phyloP scores from a whole-genome alignment of 2,113 vertebrate genomes.

The Deroptyus accipitrinus region DNA sequence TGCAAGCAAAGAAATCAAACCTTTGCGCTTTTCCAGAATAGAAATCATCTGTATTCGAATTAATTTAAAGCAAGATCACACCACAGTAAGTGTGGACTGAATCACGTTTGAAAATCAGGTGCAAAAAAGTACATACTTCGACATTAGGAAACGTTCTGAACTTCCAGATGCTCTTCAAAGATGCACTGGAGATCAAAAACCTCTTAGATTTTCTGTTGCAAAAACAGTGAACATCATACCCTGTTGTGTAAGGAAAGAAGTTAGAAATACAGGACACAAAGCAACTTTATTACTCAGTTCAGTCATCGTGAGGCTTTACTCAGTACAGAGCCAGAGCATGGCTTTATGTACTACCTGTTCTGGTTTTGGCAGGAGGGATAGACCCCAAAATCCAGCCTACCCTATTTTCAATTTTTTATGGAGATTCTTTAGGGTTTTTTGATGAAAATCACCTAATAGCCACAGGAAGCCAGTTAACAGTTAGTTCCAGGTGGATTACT shows the following conservation, averaged over 20 bases:
- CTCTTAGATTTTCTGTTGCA: neutral
- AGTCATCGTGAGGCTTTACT: neutral
- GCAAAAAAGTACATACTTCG: neutral
- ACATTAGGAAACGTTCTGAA: neutral
- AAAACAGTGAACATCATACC: neutral
- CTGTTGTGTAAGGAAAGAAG: neutral
- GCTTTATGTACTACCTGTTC: neutral
- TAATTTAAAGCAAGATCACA: neutral
- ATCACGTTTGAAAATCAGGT: neutral
- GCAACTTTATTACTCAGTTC: neutral
- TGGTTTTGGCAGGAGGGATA: neutral
- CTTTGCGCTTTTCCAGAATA: neutral
- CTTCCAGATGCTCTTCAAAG: neutral
- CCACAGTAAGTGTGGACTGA: neutral
- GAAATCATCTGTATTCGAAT: neutral
- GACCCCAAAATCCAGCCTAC: neutral
- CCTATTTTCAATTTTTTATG: neutral
- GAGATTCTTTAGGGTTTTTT: neutral
- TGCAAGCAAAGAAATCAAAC: neutral
- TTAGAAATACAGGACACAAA: neutral
- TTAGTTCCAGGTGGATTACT: slow-evolving; percentile 3
- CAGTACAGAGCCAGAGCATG: neutral
- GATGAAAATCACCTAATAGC: neutral
- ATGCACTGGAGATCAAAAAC: neutral
- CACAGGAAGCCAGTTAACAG: neutral